A percentile compares a stretch with the other conserved stretches of the same genome.
phyloP scores from a whole-genome alignment of 2,888 invertebrate species.

The Drosophila nr. medialis region DNA sequence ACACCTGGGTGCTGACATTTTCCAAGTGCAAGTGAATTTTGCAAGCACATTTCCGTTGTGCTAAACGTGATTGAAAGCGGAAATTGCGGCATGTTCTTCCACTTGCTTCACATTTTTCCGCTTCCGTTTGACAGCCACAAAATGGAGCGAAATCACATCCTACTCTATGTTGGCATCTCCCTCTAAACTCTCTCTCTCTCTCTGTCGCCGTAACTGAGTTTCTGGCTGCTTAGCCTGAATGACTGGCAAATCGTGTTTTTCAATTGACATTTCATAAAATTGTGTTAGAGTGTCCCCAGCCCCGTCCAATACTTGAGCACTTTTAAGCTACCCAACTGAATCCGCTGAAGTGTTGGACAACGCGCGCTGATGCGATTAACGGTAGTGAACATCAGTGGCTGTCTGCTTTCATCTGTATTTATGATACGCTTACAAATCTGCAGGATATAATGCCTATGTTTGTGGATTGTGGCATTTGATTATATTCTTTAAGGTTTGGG shows the following conservation, averaged over 20 bases:
- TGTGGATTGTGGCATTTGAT: not conserved
- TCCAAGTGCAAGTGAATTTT: conserved; percentile 37
- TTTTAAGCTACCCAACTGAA: conserved; percentile 14
- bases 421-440: conserved; percentile 8
- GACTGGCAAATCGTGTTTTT: conserved; percentile 68
- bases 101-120: conserved; percentile 36
- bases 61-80: conserved; percentile 73
- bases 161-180: not conserved
- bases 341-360: conserved; percentile 49
- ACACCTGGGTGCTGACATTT: conserved; percentile 7
- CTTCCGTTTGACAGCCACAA: conserved; percentile 71
- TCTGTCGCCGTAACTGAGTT: not conserved
- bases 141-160: conserved; percentile 46
- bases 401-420: conserved; percentile 1
- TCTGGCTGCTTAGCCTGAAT: conserved; percentile 34
- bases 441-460: not conserved
- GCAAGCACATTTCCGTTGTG: conserved; percentile 65
- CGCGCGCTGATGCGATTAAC: conserved; percentile 59
- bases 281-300: conserved; percentile 46
- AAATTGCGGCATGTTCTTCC: conserved; percentile 63
- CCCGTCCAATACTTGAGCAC: not conserved
- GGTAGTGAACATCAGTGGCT: conserved; percentile 16
- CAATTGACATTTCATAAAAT: conserved; percentile 75
- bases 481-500: not conserved
- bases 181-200: not conserved